Conservation (phyloP, 2,113 vertebrate species). For the Campylomormyrus numenius region DNA sequence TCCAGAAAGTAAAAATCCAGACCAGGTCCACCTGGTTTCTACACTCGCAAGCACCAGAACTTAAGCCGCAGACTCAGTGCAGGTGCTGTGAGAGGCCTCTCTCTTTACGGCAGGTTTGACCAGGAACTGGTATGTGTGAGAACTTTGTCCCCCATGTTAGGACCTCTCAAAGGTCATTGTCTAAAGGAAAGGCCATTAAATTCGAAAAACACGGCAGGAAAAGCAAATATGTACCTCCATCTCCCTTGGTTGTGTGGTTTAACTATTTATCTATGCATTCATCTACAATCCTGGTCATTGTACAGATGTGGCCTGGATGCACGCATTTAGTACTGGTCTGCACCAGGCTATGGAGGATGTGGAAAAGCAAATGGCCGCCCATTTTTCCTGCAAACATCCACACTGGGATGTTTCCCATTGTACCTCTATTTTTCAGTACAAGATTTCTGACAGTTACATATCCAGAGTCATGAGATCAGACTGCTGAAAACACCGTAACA, state of each 20-base stretch:
- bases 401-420: conserved; percentile 32
- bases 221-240: background rate
- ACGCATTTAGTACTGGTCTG: background rate
- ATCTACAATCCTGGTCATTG: conserved; percentile 6
- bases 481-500: background rate
- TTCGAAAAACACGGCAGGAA: conserved; percentile 5
- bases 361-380: conserved; percentile 24
- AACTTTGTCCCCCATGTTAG: conserved; percentile 16
- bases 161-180: conserved; percentile 12
- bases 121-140: conserved; percentile 41
- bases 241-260: conserved; percentile 20
- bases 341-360: conserved; percentile 36
- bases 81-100: background rate
- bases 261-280: conserved; percentile 14
- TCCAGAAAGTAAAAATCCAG: background rate
- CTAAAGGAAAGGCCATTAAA: conserved; percentile 24
- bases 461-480: background rate
- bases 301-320: conserved; percentile 15
- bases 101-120: conserved; percentile 20
- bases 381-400: conserved; percentile 2
- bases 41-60: background rate
- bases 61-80: background rate
- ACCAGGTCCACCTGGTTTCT: background rate
- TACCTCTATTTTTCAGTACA: background rate
- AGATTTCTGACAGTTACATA: background rate